A percentile compares a stretch with the other conserved stretches of the same genome.
These are phyloP conservation scores for Accipiter cooperii DNA, from an alignment of 2,113 vertebrate species.

Conservation along the genomic window DNA sequence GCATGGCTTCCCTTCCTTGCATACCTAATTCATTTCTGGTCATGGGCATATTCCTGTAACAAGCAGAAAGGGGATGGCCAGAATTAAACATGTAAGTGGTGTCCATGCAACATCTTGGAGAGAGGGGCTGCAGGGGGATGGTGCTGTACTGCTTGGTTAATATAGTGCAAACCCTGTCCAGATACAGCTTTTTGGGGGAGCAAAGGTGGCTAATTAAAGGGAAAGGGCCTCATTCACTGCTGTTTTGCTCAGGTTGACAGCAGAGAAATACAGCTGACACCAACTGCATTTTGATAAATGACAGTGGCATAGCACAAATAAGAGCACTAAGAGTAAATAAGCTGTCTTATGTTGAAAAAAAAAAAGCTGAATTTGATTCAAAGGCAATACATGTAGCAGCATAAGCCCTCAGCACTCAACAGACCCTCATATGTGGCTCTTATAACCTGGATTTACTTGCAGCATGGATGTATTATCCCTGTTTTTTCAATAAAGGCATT, in stretches of 20 bases:
- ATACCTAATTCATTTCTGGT: neutral
- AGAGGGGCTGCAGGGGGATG: neutral
- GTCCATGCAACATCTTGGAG: neutral
- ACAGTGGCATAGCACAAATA: neutral
- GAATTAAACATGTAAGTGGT: neutral
- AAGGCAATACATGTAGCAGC: neutral
- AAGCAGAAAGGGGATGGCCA: neutral
- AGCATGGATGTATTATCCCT: neutral
- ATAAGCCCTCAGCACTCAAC: neutral
- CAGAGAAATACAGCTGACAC: neutral
- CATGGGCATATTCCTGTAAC: fast-evolving
- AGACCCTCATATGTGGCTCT: neutral
- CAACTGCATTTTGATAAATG: neutral
- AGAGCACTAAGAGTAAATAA: neutral
- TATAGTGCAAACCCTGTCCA: neutral
- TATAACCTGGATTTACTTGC: neutral
- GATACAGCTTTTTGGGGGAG: neutral
- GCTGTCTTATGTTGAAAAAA: neutral
- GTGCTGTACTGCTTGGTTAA: neutral
- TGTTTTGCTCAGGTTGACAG: neutral
- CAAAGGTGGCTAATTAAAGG: neutral
- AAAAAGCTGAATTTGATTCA: neutral
- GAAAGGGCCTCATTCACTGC: neutral
- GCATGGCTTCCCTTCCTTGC: neutral
- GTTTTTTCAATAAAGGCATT: neutral